Evolutionary conservation across 2,113 vertebrate species (phyloP).

Genomic region (Tragulus kanchil): DNA sequence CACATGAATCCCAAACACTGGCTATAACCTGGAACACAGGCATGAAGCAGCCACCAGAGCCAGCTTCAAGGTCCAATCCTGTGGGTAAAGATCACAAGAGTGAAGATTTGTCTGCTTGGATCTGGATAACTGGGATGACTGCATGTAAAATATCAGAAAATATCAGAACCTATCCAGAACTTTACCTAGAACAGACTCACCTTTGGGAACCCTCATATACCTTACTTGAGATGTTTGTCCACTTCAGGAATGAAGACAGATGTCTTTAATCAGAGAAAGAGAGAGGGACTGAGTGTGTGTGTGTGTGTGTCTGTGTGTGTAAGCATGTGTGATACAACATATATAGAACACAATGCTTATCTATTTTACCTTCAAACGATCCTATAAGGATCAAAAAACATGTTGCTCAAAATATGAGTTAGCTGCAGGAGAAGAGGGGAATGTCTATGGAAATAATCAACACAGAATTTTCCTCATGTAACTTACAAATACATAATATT

Average conservation of each 20-base stretch:
- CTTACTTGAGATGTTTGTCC: not conserved
- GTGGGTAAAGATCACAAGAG: not conserved
- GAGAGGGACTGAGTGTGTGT: not conserved
- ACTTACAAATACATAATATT: not conserved
- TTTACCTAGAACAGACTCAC: not conserved
- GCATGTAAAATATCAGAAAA: not conserved
- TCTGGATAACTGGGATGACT: not conserved
- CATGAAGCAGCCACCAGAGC: not conserved
- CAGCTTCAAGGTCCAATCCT: not conserved
- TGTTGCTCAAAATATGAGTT: not conserved
- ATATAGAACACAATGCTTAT: not conserved
- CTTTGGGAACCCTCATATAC: not conserved
- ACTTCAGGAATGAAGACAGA: slow-evolving; percentile 16
- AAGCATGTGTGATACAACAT: not conserved
- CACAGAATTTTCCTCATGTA: slow-evolving; percentile 16
- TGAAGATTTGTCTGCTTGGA: not conserved
- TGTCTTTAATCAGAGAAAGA: not conserved
- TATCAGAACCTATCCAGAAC: not conserved
- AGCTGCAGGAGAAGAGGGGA: not conserved
- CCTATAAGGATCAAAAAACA: not conserved
- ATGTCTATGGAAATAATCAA: not conserved
- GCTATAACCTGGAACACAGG: not conserved
- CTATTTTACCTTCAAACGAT: slow-evolving; percentile 1
- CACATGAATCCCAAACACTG: not conserved
- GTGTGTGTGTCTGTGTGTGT: no score